Percentiles rank a stretch among this genome's conserved stretches.
Evolutionary conservation across 2,797 vertebrate species (phyloP).

Genomic region (Silurus aristotelis): DNA sequence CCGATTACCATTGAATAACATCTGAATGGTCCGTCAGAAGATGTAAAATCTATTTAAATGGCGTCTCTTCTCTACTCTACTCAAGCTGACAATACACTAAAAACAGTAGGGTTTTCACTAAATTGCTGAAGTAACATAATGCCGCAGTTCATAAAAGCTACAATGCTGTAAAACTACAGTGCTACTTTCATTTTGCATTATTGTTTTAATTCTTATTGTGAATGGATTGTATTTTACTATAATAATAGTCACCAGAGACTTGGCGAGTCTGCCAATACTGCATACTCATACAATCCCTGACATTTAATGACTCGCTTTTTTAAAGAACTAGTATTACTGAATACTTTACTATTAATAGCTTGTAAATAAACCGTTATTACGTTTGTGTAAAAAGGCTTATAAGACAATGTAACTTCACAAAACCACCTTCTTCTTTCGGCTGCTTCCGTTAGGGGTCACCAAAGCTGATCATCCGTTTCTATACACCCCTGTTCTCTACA

Average conservation of each 20-base stretch:
- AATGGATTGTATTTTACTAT: neutral
- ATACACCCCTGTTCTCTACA: too few relatives aligned
- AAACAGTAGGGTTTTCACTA: neutral
- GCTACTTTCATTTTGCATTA: neutral
- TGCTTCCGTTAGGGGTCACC: too few relatives aligned
- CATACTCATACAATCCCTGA: neutral
- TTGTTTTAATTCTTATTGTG: neutral
- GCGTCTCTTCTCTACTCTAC: neutral
- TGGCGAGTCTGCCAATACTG: neutral
- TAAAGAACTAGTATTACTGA: too few relatives aligned
- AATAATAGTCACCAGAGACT: neutral
- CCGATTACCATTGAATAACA: slow-evolving; percentile 2
- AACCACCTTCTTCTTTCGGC: too few relatives aligned
- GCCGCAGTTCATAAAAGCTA: neutral
- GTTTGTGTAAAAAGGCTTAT: too few relatives aligned
- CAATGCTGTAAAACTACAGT: neutral
- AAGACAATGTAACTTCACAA: too few relatives aligned
- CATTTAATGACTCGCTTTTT: neutral
- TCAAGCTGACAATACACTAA: neutral
- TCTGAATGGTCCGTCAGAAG: neutral
- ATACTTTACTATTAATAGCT: too few relatives aligned
- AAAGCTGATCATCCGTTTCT: too few relatives aligned
- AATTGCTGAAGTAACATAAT: neutral
- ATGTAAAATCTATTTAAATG: neutral
- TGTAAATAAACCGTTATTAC: too few relatives aligned